Percentiles rank a stretch among this genome's conserved stretches.
Conservation (phyloP, 1,140 invertebrate species). For the Daktulosphaira vitifoliae region DNA sequence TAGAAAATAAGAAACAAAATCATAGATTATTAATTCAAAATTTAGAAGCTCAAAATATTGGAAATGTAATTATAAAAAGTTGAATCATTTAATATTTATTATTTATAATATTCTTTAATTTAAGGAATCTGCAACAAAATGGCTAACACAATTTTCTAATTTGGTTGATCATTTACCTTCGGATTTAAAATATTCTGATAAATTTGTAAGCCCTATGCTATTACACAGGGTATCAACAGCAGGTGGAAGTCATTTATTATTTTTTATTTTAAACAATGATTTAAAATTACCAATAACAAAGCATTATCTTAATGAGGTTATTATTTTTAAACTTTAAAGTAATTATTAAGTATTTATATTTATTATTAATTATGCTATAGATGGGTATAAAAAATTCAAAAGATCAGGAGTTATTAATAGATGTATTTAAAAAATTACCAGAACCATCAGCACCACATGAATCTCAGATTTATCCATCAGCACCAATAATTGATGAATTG, state of each 20-base stretch:
- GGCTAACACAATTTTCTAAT: slow-evolving; percentile 13
- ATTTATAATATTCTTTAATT: too few species aligned
- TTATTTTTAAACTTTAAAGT: not conserved
- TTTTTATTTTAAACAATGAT: slow-evolving; percentile 13
- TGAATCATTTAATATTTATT: not conserved
- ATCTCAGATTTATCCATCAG: not conserved
- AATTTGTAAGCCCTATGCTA: not conserved
- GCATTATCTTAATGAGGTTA: slow-evolving; percentile 2
- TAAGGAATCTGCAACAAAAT: slow-evolving; percentile 12
- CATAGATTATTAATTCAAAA: slow-evolving; percentile 9
- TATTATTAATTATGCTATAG: not conserved
- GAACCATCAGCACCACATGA: slow-evolving; percentile 7
- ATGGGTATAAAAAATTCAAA: not conserved
- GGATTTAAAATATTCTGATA: slow-evolving; percentile 11
- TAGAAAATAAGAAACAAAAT: slow-evolving; percentile 24
- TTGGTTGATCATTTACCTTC: slow-evolving; percentile 9
- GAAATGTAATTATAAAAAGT: not conserved
- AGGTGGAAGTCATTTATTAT: slow-evolving; percentile 15
- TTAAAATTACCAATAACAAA: slow-evolving; percentile 10
- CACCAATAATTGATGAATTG: not conserved
- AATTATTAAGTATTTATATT: not conserved
- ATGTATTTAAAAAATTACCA: slow-evolving; percentile 5
- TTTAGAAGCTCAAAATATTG: slow-evolving; percentile 23
- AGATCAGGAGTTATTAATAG: slow-evolving; percentile 25
- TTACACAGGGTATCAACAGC: slow-evolving; percentile 16